A percentile compares a stretch with the other conserved stretches of the same genome.
Conservation (phyloP, 2,888 invertebrate genomes). For the Crioceris asparagi region DNA sequence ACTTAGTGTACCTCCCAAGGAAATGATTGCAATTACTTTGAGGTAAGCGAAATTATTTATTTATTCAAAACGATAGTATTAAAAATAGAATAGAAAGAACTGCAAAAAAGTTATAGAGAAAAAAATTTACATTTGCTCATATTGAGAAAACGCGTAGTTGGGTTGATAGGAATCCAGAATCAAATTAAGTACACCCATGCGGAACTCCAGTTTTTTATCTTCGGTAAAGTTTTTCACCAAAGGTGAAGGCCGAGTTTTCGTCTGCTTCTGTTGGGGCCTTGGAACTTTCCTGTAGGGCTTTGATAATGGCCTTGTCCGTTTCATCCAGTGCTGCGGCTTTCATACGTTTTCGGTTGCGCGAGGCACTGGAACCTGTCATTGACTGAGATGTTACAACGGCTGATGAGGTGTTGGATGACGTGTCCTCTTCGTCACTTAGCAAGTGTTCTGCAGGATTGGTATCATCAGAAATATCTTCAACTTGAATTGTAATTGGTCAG, state of each 20-base stretch:
- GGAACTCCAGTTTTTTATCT: conserved; percentile 4
- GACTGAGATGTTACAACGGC: no score
- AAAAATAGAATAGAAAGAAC: not conserved
- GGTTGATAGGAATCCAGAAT: not conserved
- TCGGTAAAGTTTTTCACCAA: conserved; percentile 1
- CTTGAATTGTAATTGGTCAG: conserved; percentile 4
- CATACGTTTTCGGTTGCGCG: no score
- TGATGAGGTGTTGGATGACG: no score
- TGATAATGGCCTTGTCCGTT: no score
- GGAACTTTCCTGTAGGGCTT: no score
- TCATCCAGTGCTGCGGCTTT: no score
- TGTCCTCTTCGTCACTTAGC: not conserved
- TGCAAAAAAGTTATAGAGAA: not conserved
- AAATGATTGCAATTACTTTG: conserved; percentile 9
- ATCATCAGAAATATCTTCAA: not conserved
- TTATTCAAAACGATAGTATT: not conserved
- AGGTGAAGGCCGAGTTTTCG: no score
- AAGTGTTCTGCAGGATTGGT: not conserved
- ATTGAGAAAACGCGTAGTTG: no score
- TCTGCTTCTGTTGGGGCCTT: no score
- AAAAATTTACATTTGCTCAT: not conserved
- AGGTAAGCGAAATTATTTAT: conserved; percentile 7
- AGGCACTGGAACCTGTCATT: no score
- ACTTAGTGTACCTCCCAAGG: conserved; percentile 7
- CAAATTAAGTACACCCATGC: conserved; percentile 4